These are phyloP conservation scores for Eupithecia tripunctaria DNA, from an alignment of 2,888 invertebrate genomes.

Conservation along the genomic window DNA sequence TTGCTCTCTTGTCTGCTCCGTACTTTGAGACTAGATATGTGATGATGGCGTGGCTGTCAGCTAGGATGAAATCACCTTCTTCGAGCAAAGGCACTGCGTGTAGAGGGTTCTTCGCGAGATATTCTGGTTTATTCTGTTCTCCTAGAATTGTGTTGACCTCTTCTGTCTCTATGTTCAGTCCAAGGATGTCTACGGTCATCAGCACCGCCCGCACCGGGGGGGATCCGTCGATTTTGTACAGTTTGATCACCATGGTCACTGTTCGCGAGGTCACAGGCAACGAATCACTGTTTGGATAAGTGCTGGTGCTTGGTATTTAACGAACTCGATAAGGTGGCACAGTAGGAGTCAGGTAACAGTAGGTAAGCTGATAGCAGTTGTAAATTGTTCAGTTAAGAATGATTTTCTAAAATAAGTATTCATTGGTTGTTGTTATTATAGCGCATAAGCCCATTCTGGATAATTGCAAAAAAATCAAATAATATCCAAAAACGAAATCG, in stretches of 20 bases:
- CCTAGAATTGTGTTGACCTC: slow-evolving; percentile 46
- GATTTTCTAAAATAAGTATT: not conserved
- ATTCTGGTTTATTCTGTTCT: slow-evolving; percentile 53
- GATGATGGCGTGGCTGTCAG: slow-evolving; percentile 62
- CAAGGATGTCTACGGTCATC: slow-evolving; percentile 54
- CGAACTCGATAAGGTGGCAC: not conserved
- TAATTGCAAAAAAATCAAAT: too few relatives aligned
- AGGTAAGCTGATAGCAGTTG: not conserved
- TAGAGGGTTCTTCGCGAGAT: slow-evolving; percentile 56
- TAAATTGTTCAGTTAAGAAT: not conserved
- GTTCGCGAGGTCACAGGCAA: slow-evolving; percentile 5
- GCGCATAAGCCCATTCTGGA: too few relatives aligned
- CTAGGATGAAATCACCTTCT: slow-evolving; percentile 57
- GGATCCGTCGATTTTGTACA: slow-evolving; percentile 53
- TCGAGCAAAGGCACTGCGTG: slow-evolving; percentile 58
- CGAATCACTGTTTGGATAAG: slow-evolving; percentile 11
- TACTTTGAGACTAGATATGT: slow-evolving; percentile 62
- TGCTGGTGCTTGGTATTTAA: not conserved
- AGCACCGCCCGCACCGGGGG: slow-evolving; percentile 55
- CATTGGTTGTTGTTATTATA: too few relatives aligned
- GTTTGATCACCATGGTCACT: slow-evolving; percentile 52
- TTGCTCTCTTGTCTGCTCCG: slow-evolving; percentile 53
- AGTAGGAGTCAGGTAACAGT: not conserved
- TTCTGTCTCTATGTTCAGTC: slow-evolving; percentile 48
- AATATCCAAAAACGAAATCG: too few relatives aligned